Evolutionary conservation across 2,113 vertebrate genomes (phyloP).

Genomic region (Elachura formosa): DNA sequence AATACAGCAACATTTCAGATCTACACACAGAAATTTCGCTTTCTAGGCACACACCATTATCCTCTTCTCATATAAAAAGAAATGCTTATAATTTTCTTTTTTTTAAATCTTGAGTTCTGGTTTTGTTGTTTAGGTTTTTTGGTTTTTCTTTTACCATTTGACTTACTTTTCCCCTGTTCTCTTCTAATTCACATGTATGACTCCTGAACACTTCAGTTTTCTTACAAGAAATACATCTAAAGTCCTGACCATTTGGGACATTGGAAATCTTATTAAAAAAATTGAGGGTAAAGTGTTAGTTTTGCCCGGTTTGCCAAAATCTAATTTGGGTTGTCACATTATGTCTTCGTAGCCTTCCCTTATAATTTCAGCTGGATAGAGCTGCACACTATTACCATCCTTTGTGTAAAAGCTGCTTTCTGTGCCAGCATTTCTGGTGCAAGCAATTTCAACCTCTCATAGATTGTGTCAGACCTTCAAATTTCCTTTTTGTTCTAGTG

Average conservation of each 20-base stretch:
- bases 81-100: not conserved
- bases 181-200: not conserved
- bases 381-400: not conserved
- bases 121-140: not conserved
- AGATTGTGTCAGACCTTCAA: not conserved
- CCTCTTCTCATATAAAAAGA: not conserved
- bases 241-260: not conserved
- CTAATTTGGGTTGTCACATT: constrained; percentile 3
- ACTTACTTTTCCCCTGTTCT: not conserved
- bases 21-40: not conserved
- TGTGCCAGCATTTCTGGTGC: not conserved
- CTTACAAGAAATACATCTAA: not conserved
- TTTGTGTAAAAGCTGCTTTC: not conserved
- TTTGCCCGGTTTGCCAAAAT: constrained; percentile 29
- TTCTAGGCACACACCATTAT: not conserved
- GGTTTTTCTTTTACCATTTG: not conserved
- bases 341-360: not conserved
- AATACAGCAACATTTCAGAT: not conserved
- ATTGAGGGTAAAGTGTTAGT: not conserved
- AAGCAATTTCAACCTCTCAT: not conserved
- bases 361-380: constrained; percentile 1
- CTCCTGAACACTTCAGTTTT: not conserved
- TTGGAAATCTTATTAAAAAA: not conserved
- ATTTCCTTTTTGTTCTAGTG: not conserved
- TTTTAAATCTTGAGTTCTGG: not conserved